Conservation (phyloP, 2,888 invertebrate species). For the Ennomos quercinarius region DNA sequence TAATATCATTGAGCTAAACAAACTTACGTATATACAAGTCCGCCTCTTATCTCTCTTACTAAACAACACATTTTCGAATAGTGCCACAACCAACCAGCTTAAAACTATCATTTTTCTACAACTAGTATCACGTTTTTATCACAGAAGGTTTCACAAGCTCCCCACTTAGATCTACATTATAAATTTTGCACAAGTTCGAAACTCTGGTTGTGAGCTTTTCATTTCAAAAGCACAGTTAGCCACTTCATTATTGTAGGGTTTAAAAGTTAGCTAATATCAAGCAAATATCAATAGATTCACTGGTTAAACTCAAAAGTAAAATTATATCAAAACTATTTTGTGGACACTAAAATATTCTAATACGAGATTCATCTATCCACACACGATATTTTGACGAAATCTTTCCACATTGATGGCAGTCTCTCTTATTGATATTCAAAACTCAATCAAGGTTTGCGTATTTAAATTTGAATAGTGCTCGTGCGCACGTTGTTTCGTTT, state of each 20-base stretch:
- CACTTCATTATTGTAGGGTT: background rate
- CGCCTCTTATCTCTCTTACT: slow-evolving; percentile 52
- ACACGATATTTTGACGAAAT: no score
- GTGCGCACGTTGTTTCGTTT: slow-evolving; percentile 41
- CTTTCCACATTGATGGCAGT: no score
- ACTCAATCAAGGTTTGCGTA: background rate
- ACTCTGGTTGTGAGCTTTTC: background rate
- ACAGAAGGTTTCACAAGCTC: slow-evolving; percentile 53
- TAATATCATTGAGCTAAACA: slow-evolving; percentile 6
- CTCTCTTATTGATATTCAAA: background rate
- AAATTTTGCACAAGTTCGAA: slow-evolving; percentile 5
- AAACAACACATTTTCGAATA: slow-evolving; percentile 50
- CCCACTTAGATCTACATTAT: slow-evolving; percentile 11
- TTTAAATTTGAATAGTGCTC: slow-evolving; percentile 6
- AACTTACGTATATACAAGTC: slow-evolving; percentile 53
- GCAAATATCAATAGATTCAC: no score
- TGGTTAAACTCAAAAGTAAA: no score
- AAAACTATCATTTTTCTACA: slow-evolving; percentile 69
- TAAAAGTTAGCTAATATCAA: no score
- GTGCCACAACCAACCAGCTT: slow-evolving; percentile 64
- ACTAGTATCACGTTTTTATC: slow-evolving; percentile 69
- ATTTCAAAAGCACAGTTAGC: background rate
- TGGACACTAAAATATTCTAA: no score
- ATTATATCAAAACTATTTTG: no score
- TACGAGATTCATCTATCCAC: background rate